Evolutionary conservation across 64 coral and sea anemone species (phyloP), one percentile per base, ranked within the genome.

Genomic region (Anthopleura sola): DNA sequence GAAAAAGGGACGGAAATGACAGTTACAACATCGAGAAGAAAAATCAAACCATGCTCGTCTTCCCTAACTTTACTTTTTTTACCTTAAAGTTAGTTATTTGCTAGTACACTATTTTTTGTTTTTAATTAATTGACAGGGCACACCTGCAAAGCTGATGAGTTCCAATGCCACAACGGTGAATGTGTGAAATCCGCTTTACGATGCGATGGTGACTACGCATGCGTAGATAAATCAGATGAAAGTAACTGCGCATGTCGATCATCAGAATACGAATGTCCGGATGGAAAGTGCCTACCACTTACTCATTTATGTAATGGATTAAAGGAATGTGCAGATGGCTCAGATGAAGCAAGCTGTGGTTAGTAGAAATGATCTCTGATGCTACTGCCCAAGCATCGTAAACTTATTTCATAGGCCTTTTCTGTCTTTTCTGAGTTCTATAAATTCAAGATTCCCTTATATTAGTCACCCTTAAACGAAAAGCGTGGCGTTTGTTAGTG

Each of bases 301-400:
- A 86, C 18, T 32, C 64, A 86, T 36, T 69, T 93, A 64, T 93
- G 92, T 93, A 81, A 93, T 32, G 88, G 60, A 23, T 26, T 66
- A 0, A 82, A 89, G 24, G 77, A 93, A 66, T 93, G 92, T 37
- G 37, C 37, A 14, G 92, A 93, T 10, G 87, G 92, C 24, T 85
- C 87, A 3, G 92, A 93, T 31, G 92, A 93, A 79, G n/a, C 82
- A 55, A 78, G 49, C 4, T 93, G 92, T 23, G 78, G 92, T 93
- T 60, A 90, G 92, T 88, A 44, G 16, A 56, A 17, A 20, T 56
- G 18, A 20, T 21, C 16, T 56, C 4, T 56, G 16, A 56, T n/a
- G n/a, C n/a, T n/a, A n/a, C n/a, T n/a, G n/a, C n/a, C n/a, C n/a
- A n/a, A n/a, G n/a, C n/a, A n/a, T n/a, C n/a, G n/a, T n/a, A n/a